Percentiles rank a stretch among this genome's conserved stretches.
These are phyloP conservation scores for Metaphire vulgaris DNA, from an alignment of 1,140 invertebrate genomes.

Conservation along the genomic window DNA sequence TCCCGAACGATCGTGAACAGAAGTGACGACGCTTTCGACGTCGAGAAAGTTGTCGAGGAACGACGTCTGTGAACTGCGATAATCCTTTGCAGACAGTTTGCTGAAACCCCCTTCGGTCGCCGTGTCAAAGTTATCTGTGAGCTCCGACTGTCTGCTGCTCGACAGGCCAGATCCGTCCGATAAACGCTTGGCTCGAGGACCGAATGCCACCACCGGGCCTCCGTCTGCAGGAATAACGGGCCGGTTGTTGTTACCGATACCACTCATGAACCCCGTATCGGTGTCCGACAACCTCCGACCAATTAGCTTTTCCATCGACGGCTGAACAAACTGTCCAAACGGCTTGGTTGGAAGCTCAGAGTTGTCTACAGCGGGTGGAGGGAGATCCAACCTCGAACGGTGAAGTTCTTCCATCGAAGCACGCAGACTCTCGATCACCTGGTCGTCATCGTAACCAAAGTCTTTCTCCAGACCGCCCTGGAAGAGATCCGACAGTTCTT, in stretches of 20 bases:
- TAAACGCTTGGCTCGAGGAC: not conserved
- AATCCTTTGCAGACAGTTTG: not conserved
- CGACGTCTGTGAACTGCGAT: not conserved
- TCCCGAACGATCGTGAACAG: not conserved
- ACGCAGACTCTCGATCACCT: slow-evolving; percentile 75
- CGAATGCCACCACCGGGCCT: not conserved
- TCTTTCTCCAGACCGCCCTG: slow-evolving; percentile 83
- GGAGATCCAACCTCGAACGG: slow-evolving; percentile 63
- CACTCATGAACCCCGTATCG: slow-evolving; percentile 9
- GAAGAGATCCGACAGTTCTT: slow-evolving; percentile 76
- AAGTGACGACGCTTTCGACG: not conserved
- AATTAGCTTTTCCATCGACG: slow-evolving; percentile 45
- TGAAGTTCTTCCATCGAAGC: slow-evolving; percentile 75
- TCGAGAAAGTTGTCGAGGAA: not conserved
- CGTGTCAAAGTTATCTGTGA: not conserved
- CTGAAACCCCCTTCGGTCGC: not conserved
- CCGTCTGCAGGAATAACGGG: not conserved
- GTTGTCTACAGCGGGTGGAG: slow-evolving; percentile 58
- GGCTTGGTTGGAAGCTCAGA: slow-evolving; percentile 74
- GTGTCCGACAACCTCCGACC: slow-evolving; percentile 37
- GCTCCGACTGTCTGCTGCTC: not conserved
- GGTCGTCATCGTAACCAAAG: slow-evolving; percentile 87
- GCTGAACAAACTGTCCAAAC: slow-evolving; percentile 67
- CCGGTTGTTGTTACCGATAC: not conserved
- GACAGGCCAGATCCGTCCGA: not conserved